These are phyloP conservation scores for Drosophila neutralis DNA, from an alignment of 2,888 invertebrate genomes.

Conservation along the genomic window DNA sequence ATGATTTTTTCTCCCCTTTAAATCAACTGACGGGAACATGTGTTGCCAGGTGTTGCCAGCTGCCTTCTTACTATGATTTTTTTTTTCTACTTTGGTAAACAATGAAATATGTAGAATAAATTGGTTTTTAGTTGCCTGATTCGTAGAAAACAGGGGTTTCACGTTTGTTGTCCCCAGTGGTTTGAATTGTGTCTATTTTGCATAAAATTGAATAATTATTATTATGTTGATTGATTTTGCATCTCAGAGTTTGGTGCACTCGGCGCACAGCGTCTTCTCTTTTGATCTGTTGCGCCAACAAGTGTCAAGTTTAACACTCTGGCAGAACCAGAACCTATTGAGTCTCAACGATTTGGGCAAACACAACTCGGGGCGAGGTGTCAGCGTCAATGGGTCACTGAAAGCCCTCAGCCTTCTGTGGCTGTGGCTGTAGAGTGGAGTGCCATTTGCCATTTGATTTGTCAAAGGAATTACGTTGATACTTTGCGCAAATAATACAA, in stretches of 20 bases:
- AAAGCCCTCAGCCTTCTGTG: conserved; percentile 68
- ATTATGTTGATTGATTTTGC: conserved; percentile 35
- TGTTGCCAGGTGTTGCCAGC: conserved; percentile 39
- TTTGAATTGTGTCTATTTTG: conserved; percentile 22
- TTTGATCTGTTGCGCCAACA: conserved; percentile 70
- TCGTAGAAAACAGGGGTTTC: neutral
- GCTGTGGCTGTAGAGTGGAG: conserved; percentile 12
- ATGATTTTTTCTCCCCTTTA: neutral
- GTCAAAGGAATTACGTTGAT: conserved; percentile 76
- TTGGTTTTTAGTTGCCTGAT: conserved; percentile 7
- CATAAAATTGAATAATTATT: conserved; percentile 30
- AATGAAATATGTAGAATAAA: conserved; percentile 31
- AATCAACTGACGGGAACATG: conserved; percentile 28
- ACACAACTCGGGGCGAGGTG: conserved; percentile 55
- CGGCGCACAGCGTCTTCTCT: conserved; percentile 23
- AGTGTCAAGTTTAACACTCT: conserved; percentile 46
- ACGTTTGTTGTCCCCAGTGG: conserved; percentile 30
- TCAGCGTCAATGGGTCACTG: conserved; percentile 45
- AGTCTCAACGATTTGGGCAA: conserved; percentile 51
- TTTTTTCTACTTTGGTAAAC: neutral
- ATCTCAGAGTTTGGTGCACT: conserved; percentile 1
- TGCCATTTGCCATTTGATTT: conserved; percentile 69
- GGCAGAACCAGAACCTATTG: conserved; percentile 18
- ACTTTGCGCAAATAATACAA: conserved; percentile 68
- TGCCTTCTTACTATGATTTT: neutral